phyloP scores from a whole-genome alignment of 1,140 invertebrate genomes.

The Euschistus heros region DNA sequence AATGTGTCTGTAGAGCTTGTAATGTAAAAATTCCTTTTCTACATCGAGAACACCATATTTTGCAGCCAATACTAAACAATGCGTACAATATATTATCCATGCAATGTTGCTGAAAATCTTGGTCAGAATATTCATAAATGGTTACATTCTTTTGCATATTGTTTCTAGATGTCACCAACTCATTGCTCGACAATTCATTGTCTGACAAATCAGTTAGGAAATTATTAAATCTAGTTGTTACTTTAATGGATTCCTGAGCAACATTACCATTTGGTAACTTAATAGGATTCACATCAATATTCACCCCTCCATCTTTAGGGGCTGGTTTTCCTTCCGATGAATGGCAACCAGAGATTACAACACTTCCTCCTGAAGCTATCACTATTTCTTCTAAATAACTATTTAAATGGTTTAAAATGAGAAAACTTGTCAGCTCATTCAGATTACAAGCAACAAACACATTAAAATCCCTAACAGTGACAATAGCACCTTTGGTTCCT shows the following conservation, averaged over 20 bases:
- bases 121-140: background rate
- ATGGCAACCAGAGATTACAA: background rate
- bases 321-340: background rate
- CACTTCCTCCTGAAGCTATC: background rate
- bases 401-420: background rate
- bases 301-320: background rate
- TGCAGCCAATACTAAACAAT: background rate
- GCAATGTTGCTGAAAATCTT: background rate
- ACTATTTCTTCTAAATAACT: constrained; percentile 5
- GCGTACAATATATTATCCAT: background rate
- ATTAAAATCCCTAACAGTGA: background rate
- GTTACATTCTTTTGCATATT: background rate
- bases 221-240: background rate
- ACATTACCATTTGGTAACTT: background rate
- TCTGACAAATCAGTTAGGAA: background rate
- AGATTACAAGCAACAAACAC: background rate
- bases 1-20: background rate
- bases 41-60: background rate
- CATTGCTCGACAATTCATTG: background rate
- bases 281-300: background rate
- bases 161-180: background rate
- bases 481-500: background rate
- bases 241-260: background rate
- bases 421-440: constrained; percentile 25
- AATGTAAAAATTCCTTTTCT: background rate